Evolutionary conservation across 2,888 invertebrate species (phyloP), one percentile per base, ranked within the genome.

Genomic region (Drosophila falleni): DNA sequence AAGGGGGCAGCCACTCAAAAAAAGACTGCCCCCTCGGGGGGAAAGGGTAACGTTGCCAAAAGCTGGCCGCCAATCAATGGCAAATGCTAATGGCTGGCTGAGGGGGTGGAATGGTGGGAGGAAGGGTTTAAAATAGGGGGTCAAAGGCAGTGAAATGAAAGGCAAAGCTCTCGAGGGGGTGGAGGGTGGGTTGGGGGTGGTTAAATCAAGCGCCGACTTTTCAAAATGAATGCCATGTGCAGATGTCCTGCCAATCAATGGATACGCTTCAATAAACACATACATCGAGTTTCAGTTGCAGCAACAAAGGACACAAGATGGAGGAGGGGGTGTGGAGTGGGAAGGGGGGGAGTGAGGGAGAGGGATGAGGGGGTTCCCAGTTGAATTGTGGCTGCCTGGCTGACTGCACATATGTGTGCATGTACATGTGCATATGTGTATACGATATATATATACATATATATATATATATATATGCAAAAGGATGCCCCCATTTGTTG

Each of bases 191-290:
- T 19, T 1, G 9, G 29, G 26, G 19, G 23, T 8, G 49, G 41
- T 50, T 8, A 73, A 67, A 66, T 63, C 67, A 63, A 64, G 56
- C 71, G 75, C 78, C 77, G 75, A 77, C 82, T 81, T 74, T 83
- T 78, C 81, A 79, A 89, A 90, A 85, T 91, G 92, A 90, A 89
- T 90, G 91, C 88, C 91, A 89, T 90, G 83, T 90, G 90, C 92
- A 91, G 90, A 91, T 91, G 92, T 91, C 90, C 89, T 91, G 92
- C 90, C 92, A 91, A 91, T 92, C 92, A 91, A 91, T 91, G 83
- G 86, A 88, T 89, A 85, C 81, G 89, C 89, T 88, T 89, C 87
- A 90, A 83, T 89, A 82, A 88, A 89, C 88, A 85, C 83, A 82
- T 83, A 90, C 80, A 89, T 81, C 75, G 74, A 75, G 78, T 72